Conservation (phyloP, 2,797 vertebrate species). For the Zalophus californianus region DNA sequence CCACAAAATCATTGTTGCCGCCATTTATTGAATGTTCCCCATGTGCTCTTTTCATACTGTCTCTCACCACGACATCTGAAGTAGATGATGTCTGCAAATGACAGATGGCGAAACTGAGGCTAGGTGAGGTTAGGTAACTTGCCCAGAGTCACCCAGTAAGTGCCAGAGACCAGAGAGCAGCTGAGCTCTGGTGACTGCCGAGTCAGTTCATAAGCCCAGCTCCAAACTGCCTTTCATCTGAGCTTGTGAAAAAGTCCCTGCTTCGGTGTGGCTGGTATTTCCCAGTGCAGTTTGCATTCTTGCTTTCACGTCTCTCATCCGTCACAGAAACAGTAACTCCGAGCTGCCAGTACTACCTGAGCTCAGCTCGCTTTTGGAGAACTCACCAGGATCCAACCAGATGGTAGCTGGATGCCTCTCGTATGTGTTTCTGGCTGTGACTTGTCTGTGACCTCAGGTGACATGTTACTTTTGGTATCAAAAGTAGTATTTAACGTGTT, state of each 20-base stretch:
- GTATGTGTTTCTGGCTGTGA: neutral
- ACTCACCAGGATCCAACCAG: neutral
- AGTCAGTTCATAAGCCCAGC: neutral
- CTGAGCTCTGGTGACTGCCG: neutral
- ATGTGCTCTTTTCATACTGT: neutral
- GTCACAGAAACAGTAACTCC: neutral
- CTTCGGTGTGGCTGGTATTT: neutral
- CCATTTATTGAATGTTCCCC: neutral
- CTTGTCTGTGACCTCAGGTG: neutral
- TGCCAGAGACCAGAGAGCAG: neutral
- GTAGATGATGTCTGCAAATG: neutral
- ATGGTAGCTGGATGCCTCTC: neutral
- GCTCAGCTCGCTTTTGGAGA: neutral
- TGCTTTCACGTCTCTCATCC: neutral
- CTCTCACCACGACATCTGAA: neutral
- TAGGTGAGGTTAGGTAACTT: neutral
- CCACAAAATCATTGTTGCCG: accelerated
- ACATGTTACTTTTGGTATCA: neutral
- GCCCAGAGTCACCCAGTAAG: neutral
- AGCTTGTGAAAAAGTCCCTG: neutral
- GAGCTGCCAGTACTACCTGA: neutral
- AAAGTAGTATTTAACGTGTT: neutral
- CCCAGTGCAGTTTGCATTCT: neutral
- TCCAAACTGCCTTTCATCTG: neutral
- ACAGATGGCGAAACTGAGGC: neutral